A percentile compares a stretch with the other conserved stretches of the same genome.
phyloP scores from a whole-genome alignment of 2,797 vertebrate genomes.

The Malacoctenus gilli region DNA sequence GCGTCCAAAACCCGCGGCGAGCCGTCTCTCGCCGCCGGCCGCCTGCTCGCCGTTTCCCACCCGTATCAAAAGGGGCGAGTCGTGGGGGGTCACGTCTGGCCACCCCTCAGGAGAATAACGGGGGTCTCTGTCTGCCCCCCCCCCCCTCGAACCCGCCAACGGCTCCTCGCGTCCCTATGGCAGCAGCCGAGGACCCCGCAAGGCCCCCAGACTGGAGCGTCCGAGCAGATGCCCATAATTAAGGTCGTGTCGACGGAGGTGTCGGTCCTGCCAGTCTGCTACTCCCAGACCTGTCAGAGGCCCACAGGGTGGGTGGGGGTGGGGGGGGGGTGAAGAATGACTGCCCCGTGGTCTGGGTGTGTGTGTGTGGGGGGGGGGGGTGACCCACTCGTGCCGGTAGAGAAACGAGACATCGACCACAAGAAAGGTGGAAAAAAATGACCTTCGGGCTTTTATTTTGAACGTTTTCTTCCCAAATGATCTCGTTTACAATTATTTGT shows the following conservation, averaged over 20 bases:
- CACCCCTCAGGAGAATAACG: conserved; percentile 84
- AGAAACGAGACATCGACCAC: conserved; percentile 29
- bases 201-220: conserved; percentile 73
- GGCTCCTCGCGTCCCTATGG: conserved; percentile 80
- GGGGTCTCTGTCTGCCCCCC: conserved; percentile 79
- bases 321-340: conserved; percentile 72
- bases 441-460: no score
- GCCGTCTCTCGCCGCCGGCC: conserved; percentile 54
- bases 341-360: conserved; percentile 57
- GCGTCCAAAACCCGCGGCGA: conserved; percentile 57
- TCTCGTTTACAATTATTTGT: no score
- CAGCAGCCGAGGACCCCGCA: conserved; percentile 80
- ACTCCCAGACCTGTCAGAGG: conserved; percentile 77
- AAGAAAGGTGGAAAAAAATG: conserved; percentile 10
- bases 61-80: conserved; percentile 76
- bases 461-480: no score
- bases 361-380: conserved; percentile 31
- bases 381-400: conserved; percentile 16
- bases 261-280: conserved; percentile 77
- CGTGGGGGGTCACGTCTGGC: conserved; percentile 85
- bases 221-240: conserved; percentile 82
- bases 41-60: conserved; percentile 74
- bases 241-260: conserved; percentile 75
- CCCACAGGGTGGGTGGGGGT: conserved; percentile 54
- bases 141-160: conserved; percentile 80